Evolutionary conservation across 2,888 invertebrate genomes (phyloP), one percentile per base, ranked within the genome.

Genomic region (Trichacis sp.): DNA sequence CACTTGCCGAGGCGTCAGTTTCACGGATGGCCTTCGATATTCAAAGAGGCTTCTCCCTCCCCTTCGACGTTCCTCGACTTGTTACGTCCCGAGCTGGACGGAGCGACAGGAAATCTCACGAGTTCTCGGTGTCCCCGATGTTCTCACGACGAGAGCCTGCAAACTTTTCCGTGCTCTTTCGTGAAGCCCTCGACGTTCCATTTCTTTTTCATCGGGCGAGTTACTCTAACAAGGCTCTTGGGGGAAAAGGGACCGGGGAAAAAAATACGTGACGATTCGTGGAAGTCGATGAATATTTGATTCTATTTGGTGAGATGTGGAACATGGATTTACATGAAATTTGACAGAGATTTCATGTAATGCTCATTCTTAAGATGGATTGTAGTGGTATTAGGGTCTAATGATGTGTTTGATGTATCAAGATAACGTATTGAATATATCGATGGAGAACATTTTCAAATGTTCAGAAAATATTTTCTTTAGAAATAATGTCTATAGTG

Each of bases 211-310:
- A 24, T 24, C 24, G 24, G 8, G 24, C 24, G 24, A 24, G 24
- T 3, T 24, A 24, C 24, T 33, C 33, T n/a, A n/a, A 33, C 11
- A 33, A 33, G n/a, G 33, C 29, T 6, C 29, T 29, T 29, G 29
- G 29, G 9, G 9, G 9, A 9, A 29, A 29, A 6, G 9, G 29
- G 29, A 29, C 4, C 29, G 29, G 9, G 9, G 9, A 29, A 29
- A 29, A 6, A 29, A 9, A 4, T 4, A 4, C 5, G 5, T 24
- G 24, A 24, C 24, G 24, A n/a, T 33, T n/a, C 33, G 33, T 33
- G 11, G n/a, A 33, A 33, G 11, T n/a, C 33, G 69, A 71, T 72
- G 73, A 77, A 77, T 76, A 77, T 77, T 68, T 33, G 33, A 33
- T 33, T 33, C n/a, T n/a, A n/a, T n/a, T n/a, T n/a, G n/a, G n/a